Base-by-base conservation (phyloP, 2,113 vertebrate species). In the Sciurus niger region DNA sequence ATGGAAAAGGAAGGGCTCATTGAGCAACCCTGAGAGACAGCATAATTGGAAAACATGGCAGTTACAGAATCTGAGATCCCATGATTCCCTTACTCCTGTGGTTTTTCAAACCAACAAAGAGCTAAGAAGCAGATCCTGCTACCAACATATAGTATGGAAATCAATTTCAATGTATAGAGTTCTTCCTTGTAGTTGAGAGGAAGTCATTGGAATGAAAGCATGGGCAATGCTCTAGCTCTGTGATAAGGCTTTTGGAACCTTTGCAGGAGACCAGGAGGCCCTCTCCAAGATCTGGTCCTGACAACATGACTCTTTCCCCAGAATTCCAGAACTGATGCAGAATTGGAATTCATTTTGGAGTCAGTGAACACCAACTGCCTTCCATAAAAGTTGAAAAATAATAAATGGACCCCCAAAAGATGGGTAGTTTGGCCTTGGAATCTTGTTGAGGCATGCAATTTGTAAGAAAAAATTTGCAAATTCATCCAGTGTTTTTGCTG, bases 41-140 rank as follows among this genome's bases (percentile, higher is more conserved):
- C 10, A 22, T 17, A 63, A 16, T n/a, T n/a, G 5, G 37, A 68
- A 84, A 95, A 60, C 25, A 11, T 0, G 22, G 51, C 58, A n/a
- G 6, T 46, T 83, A 94, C 6, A 68, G 48, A 91, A 78, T 73
- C 8, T 55, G 17, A 86, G 58, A 78, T 73, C 2, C 7, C 3
- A 14, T 37, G 28, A 34, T 51, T 46, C 79, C 18, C 16, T 67
- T 34, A 63, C 78, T 68, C 30, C 63, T 68, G 17, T 2, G 60
- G 63, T 24, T 51, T 70, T 95, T 93, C 55, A 85, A 96, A 89
- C 25, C 30, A 48, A 83, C 11, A 78, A 65, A 87, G 11, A 51
- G n/a, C 0, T 20, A 43, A 70, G 72, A 60, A 60, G 32, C 8
- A 90, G 51, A 40, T n/a, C 60, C 10, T 84, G 6, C 17, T 82